These are phyloP conservation scores for Harmothoe impar DNA, from an alignment of 2,888 invertebrate genomes.

Conservation along the genomic window DNA sequence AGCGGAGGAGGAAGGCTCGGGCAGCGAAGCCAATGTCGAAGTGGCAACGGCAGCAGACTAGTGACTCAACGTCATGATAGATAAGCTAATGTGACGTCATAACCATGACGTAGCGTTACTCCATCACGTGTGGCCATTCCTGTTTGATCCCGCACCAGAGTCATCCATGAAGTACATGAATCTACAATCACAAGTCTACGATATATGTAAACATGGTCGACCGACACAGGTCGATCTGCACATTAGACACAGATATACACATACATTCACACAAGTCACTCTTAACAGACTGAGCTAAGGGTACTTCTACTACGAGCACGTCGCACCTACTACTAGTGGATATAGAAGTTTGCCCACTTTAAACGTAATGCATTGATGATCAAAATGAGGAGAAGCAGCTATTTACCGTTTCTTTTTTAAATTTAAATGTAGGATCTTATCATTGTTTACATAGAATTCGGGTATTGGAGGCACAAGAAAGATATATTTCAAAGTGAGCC, in stretches of 20 bases:
- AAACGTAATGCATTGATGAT: constrained; percentile 31
- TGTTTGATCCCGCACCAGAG: constrained; percentile 11
- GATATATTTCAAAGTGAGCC: constrained; percentile 7
- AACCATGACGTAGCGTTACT: neutral
- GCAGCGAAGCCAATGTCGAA: constrained; percentile 7
- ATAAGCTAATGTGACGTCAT: no score
- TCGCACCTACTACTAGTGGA: constrained; percentile 19
- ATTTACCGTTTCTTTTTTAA: constrained; percentile 3
- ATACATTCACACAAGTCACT: constrained; percentile 9
- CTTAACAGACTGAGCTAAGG: neutral
- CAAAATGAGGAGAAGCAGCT: constrained; percentile 27
- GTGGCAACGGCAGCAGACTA: neutral
- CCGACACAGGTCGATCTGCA: neutral
- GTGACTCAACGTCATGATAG: neutral
- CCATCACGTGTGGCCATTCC: constrained; percentile 15
- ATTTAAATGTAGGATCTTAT: neutral
- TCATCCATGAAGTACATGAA: constrained; percentile 5
- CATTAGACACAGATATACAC: constrained; percentile 19
- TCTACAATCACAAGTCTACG: neutral
- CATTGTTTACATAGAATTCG: neutral
- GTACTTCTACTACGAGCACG: neutral
- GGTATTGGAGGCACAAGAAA: neutral
- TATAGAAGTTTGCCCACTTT: constrained; percentile 7
- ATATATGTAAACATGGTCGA: neutral
- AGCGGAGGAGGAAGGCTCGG: constrained; percentile 13